Evolutionary conservation across 2,113 vertebrate genomes (phyloP).

Genomic region (Microtus montanus): DNA sequence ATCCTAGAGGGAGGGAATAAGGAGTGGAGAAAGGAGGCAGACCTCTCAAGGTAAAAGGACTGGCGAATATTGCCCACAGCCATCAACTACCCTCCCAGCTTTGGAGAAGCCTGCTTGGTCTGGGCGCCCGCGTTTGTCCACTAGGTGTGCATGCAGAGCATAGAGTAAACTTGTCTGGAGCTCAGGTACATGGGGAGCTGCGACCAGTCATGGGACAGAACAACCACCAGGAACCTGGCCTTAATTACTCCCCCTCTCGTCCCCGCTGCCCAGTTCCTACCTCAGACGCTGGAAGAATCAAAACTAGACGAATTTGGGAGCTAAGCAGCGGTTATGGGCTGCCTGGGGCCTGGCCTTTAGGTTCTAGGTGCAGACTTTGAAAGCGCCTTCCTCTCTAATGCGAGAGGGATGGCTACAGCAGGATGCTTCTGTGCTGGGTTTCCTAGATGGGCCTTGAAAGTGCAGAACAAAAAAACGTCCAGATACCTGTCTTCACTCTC

Average conservation of each 20-base stretch:
- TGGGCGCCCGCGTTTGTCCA: background rate
- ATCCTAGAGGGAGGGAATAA: background rate
- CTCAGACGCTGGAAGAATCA: accelerated
- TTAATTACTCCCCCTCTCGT: too few relatives aligned
- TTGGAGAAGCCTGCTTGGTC: background rate
- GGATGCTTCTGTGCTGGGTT: background rate
- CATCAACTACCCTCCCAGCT: accelerated
- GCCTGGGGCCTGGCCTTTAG: background rate
- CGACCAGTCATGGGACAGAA: background rate
- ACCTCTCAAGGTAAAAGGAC: background rate
- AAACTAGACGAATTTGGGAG: accelerated
- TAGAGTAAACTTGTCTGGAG: background rate
- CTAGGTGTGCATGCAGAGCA: background rate
- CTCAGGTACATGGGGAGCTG: background rate
- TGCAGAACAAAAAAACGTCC: accelerated
- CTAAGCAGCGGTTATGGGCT: accelerated
- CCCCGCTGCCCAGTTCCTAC: background rate
- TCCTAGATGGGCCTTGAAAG: too few relatives aligned
- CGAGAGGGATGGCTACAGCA: accelerated
- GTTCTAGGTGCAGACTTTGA: background rate
- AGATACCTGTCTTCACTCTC: accelerated
- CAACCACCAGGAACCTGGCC: accelerated
- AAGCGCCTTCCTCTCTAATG: accelerated
- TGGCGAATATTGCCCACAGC: background rate
- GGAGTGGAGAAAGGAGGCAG: accelerated